phyloP scores from a whole-genome alignment of 1,140 invertebrate species.

The Trypoxylus dichotomus region DNA sequence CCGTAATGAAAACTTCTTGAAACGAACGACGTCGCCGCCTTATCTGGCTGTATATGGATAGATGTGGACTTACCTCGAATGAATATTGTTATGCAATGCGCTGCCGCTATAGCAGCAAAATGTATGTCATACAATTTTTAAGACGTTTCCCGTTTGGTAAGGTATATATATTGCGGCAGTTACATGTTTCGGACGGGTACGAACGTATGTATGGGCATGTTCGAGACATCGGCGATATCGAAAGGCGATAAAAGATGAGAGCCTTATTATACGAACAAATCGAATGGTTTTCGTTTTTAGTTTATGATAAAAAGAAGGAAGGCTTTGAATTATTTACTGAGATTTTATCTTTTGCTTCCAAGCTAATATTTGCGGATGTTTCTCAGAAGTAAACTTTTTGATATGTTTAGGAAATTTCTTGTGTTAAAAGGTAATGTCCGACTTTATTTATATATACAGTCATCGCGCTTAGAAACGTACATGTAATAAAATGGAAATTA shows the following conservation, averaged over 20 bases:
- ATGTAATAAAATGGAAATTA: too few species aligned
- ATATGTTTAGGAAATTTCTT: too few species aligned
- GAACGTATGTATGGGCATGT: not conserved
- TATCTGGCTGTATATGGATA: not conserved
- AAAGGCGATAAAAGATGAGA: not conserved
- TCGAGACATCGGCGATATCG: not conserved
- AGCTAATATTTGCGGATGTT: too few species aligned
- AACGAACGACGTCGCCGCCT: not conserved
- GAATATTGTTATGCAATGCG: slow-evolving; percentile 17
- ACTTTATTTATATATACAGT: too few species aligned
- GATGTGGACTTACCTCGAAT: slow-evolving; percentile 4
- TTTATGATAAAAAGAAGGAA: too few species aligned
- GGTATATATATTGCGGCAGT: not conserved
- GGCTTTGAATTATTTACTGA: too few species aligned
- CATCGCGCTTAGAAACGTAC: too few species aligned
- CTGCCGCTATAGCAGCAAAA: not conserved
- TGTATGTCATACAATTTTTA: not conserved
- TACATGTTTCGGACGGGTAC: not conserved
- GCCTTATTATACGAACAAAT: not conserved
- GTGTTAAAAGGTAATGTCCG: too few species aligned
- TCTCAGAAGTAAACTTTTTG: too few species aligned
- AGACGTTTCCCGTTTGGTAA: not conserved
- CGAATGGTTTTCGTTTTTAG: too few species aligned
- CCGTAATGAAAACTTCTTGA: slow-evolving; percentile 7
- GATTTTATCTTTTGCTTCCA: too few species aligned